A percentile compares a stretch with the other conserved stretches of the same genome.
These are phyloP conservation scores for Leptinotarsa texana DNA, from an alignment of 1,140 invertebrate genomes.

Conservation along the genomic window DNA sequence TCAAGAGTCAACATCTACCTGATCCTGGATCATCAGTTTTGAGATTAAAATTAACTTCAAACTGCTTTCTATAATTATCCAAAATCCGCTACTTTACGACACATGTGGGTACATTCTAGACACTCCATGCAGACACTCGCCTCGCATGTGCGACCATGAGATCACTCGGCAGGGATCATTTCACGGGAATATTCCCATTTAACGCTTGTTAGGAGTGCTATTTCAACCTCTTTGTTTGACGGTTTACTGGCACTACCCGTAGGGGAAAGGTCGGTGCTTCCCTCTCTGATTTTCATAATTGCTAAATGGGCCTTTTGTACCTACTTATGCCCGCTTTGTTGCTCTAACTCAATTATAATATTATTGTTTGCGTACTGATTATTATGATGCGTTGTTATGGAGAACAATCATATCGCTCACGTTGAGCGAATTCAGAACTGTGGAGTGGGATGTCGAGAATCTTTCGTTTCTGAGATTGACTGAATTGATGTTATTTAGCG, in stretches of 20 bases:
- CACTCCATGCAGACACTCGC: background rate
- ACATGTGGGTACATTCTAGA: background rate
- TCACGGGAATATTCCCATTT: slow-evolving; percentile 40
- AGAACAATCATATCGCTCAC: background rate
- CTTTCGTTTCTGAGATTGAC: background rate
- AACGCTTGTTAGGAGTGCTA: slow-evolving; percentile 46
- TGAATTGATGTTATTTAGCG: background rate
- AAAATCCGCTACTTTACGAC: background rate
- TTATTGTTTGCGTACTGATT: slow-evolving; percentile 15
- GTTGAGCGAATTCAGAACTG: background rate
- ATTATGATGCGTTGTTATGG: slow-evolving; percentile 19
- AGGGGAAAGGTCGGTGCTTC: slow-evolving; percentile 16
- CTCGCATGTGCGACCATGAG: background rate
- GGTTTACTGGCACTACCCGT: slow-evolving; percentile 25
- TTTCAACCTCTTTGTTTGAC: slow-evolving; percentile 41
- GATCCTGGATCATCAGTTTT: background rate
- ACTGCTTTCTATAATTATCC: background rate
- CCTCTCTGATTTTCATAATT: slow-evolving; percentile 35
- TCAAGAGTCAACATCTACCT: too few species aligned
- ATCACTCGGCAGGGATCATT: slow-evolving; percentile 39
- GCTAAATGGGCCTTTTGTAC: slow-evolving; percentile 28
- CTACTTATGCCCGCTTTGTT: slow-evolving; percentile 29
- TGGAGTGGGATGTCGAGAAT: background rate
- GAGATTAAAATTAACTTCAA: background rate
- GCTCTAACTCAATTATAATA: slow-evolving; percentile 25